Percentiles rank a stretch among this genome's conserved stretches.
Evolutionary conservation across 1,140 invertebrate genomes (phyloP).

Genomic region (Zaprionus ghesquierei): DNA sequence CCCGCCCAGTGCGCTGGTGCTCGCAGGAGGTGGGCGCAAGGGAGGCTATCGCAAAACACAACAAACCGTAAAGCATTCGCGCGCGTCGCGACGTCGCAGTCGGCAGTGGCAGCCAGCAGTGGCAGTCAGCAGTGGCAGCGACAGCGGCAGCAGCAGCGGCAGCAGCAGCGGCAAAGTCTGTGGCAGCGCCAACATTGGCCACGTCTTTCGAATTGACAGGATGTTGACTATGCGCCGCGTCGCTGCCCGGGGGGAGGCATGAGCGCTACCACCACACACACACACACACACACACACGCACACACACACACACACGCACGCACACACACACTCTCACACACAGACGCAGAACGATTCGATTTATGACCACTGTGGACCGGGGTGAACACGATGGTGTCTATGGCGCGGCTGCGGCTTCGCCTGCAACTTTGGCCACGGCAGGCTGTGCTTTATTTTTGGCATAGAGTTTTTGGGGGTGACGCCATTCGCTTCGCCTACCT

Average conservation of each 20-base stretch:
- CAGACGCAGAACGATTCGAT: conserved; percentile 77
- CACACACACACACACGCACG: conserved; percentile 60
- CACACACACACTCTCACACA: not conserved
- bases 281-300: too few species aligned
- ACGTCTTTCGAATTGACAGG: conserved; percentile 60
- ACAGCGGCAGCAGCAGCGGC: not conserved
- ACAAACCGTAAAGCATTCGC: conserved; percentile 81
- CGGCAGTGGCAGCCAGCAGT: not conserved
- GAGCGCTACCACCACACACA: conserved; percentile 67
- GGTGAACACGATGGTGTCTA: conserved; percentile 4
- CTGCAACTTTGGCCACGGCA: not conserved
- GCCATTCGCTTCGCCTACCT: conserved; percentile 10
- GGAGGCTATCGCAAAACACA: conserved; percentile 63
- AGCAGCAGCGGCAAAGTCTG: not conserved
- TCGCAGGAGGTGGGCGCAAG: not conserved
- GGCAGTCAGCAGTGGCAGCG: not conserved
- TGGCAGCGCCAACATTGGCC: conserved; percentile 11
- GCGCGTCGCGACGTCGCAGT: conserved; percentile 26
- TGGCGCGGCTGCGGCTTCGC: not conserved
- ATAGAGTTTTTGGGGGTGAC: conserved; percentile 26
- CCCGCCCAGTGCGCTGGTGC: not conserved
- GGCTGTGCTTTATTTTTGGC: conserved; percentile 25
- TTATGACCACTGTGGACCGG: conserved; percentile 75
- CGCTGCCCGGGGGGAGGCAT: conserved; percentile 28
- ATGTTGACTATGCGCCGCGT: conserved; percentile 31